These are phyloP conservation scores for Morpho achilles DNA, from an alignment of 2,888 invertebrate genomes.

Conservation along the genomic window DNA sequence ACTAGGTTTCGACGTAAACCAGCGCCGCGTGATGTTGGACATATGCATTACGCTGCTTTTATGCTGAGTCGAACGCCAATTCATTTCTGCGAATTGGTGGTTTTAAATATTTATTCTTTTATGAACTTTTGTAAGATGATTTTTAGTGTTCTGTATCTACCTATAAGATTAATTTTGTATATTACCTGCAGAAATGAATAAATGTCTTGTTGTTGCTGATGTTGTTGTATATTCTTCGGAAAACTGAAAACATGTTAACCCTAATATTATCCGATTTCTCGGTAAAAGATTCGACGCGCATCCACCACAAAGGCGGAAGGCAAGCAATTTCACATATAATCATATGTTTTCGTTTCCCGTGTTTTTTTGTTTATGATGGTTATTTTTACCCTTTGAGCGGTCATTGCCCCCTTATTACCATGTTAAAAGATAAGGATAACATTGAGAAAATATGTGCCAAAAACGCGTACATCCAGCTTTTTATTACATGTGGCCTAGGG, in stretches of 20 bases:
- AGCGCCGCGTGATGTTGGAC: no score
- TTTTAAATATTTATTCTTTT: no score
- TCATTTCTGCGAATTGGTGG: no score
- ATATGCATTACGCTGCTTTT: no score
- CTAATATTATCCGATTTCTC: constrained; percentile 62
- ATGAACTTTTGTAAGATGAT: no score
- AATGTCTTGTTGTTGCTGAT: no score
- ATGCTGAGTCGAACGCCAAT: no score
- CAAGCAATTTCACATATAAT: constrained; percentile 51
- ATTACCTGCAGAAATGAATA: no score
- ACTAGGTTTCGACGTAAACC: no score
- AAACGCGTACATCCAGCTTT: constrained; percentile 10
- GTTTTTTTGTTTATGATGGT: constrained; percentile 51
- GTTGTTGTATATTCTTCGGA: not conserved
- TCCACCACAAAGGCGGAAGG: constrained; percentile 41
- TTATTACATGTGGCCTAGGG: constrained; percentile 8
- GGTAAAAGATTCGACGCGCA: constrained; percentile 50
- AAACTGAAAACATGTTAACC: not conserved
- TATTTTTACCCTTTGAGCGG: constrained; percentile 45
- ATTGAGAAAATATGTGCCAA: constrained; percentile 39
- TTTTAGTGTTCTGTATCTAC: no score
- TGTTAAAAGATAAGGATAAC: constrained; percentile 37
- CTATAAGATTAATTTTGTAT: no score
- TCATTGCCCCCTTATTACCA: constrained; percentile 36
- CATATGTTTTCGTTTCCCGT: constrained; percentile 48